Evolutionary conservation across 2,797 vertebrate genomes (phyloP).

Genomic region (Alectoris magna): DNA sequence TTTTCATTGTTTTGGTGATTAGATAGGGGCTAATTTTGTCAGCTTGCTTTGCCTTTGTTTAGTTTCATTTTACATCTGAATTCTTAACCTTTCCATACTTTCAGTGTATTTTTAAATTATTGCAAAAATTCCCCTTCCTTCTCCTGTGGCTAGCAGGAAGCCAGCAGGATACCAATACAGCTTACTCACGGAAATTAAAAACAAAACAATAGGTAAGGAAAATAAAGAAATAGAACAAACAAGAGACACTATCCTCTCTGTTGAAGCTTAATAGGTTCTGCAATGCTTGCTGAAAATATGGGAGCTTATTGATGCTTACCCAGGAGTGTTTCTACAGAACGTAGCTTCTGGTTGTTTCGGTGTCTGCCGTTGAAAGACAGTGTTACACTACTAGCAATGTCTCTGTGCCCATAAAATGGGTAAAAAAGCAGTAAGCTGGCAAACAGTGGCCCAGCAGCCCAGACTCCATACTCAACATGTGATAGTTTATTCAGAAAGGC

Average conservation of each 20-base stretch:
- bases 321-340: background rate
- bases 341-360: background rate
- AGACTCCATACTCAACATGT: background rate
- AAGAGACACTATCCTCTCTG: conserved; percentile 23
- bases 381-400: background rate
- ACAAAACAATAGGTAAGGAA: conserved; percentile 71
- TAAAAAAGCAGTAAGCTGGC: background rate
- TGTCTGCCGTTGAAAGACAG: background rate
- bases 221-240: conserved; percentile 67
- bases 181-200: conserved; percentile 67
- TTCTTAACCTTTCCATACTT: conserved; percentile 61
- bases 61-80: background rate
- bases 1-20: background rate
- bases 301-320: background rate
- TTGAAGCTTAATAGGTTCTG: background rate
- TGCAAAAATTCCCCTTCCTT: conserved; percentile 68
- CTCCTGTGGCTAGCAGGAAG: conserved; percentile 66
- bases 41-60: background rate
- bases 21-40: background rate
- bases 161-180: conserved; percentile 70
- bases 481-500: background rate
- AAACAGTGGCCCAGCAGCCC: background rate
- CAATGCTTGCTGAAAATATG: background rate
- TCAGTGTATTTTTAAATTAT: conserved; percentile 66
- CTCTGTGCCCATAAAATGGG: background rate